Evolutionary conservation across 1,140 invertebrate genomes (phyloP).

Genomic region (Sarcophaga peregrina): DNA sequence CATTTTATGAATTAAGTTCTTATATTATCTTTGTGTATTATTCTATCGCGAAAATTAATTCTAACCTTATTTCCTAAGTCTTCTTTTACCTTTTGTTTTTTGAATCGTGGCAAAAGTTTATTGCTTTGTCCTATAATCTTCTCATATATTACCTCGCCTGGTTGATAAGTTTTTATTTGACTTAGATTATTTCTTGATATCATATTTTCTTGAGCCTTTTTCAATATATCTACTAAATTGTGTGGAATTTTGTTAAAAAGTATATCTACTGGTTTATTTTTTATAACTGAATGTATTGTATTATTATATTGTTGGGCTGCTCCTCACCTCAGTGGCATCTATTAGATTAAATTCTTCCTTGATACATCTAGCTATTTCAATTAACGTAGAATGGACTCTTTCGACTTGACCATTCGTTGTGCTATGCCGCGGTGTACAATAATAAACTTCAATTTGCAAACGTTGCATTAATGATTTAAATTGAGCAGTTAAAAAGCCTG

Average conservation of each 20-base stretch:
- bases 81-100: too few relatives aligned
- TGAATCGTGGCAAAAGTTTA: too few relatives aligned
- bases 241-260: slow-evolving; percentile 49
- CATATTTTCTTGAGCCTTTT: background rate
- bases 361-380: slow-evolving; percentile 37
- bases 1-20: too few relatives aligned
- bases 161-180: background rate
- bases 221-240: background rate
- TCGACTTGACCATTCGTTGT: slow-evolving; percentile 12
- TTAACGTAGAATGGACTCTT: slow-evolving; percentile 30
- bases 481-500: slow-evolving; percentile 20
- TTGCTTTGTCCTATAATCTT: too few relatives aligned
- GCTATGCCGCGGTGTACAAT: slow-evolving; percentile 13
- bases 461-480: slow-evolving; percentile 38
- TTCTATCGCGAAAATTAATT: too few relatives aligned
- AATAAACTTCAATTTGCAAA: slow-evolving; percentile 1
- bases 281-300: slow-evolving; percentile 31
- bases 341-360: slow-evolving; percentile 1
- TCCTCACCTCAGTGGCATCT: background rate
- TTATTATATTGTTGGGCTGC: slow-evolving; percentile 38
- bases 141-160: background rate
- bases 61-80: too few relatives aligned
- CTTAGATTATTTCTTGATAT: background rate
- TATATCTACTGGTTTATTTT: slow-evolving; percentile 46
- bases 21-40: too few relatives aligned